These are phyloP conservation scores for Peromyscus eremicus DNA, from an alignment of 2,797 vertebrate species.

Conservation along the genomic window DNA sequence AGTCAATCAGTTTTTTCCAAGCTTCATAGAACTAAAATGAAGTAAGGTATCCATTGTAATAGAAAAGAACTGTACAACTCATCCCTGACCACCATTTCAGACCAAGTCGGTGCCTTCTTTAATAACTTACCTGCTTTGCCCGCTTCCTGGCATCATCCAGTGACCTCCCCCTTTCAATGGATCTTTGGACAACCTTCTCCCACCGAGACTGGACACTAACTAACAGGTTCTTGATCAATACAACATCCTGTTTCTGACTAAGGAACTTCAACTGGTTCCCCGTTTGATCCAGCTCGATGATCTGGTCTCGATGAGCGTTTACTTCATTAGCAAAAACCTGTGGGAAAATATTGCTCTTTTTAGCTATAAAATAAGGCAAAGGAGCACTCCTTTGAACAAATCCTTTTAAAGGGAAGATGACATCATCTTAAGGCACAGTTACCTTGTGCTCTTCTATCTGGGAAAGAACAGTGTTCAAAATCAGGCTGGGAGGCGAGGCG, in stretches of 20 bases:
- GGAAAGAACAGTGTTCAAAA: constrained; percentile 95
- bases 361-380: constrained; percentile 36
- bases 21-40: constrained; percentile 96
- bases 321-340: constrained; percentile 99
- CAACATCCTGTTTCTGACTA: constrained; percentile 98
- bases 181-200: constrained; percentile 99
- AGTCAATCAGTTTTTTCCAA: constrained; percentile 98
- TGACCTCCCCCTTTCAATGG: constrained; percentile 96
- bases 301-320: constrained; percentile 97
- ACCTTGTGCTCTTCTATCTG: constrained; percentile 99
- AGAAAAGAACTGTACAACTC: background rate
- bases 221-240: constrained; percentile 98
- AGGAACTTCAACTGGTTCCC: constrained; percentile 98
- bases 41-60: background rate
- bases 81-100: background rate
- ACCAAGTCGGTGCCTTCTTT: background rate
- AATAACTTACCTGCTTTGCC: constrained; percentile 95
- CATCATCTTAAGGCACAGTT: background rate
- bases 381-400: background rate
- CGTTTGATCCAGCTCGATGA: constrained; percentile 97
- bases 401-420: background rate
- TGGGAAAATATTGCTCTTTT: background rate
- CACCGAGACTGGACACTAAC: constrained; percentile 98
- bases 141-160: constrained; percentile 98
- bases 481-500: constrained; percentile 95